Evolutionary conservation across 2,888 invertebrate species (phyloP), one percentile per base, ranked within the genome.

Genomic region (Neuroscelio doddi): DNA sequence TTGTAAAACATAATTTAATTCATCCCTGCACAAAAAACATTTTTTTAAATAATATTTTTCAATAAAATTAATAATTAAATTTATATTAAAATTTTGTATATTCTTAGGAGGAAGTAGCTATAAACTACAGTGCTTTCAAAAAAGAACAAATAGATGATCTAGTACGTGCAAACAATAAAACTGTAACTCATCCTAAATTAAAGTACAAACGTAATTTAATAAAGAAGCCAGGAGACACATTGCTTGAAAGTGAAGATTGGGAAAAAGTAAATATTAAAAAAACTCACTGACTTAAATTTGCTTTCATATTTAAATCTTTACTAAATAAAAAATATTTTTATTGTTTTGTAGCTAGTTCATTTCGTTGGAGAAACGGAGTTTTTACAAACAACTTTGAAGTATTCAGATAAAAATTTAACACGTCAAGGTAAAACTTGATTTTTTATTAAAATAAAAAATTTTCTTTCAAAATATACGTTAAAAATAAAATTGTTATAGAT

Each of bases 171-270:
- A 58, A 59, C 9, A 50, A 66, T 17, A 52, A 64, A 8, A 57
- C 17, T 8, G 47, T 64, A 17, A 16, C 26, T 0, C 45, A 68
- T 27, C 9, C 50, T 3, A 44, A 49, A 1, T 55, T 76, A 12
- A 47, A 39, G 26, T 78, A 82, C 26, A 75, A 76, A 26, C 73
- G 76, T 16, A 53, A 71, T 10, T 51, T 77, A 16, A 72, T 77
- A 3, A 57, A 68, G 24, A 73, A 72, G 45, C 75, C 79, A 1
- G 82, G 82, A 0, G 82, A 83, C 52, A 73, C 77, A 15, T 30
- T 76, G 8, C 45, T 81, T 14, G 47, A 72, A 5, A 29, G 44
- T 0, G 57, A 70, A 32, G 74, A 79, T 42, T 80, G 71, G 64
- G 21, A 67, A 26, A 59, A 69, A 58, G 81, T 81, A 55, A 64